Evolutionary conservation across 2,888 invertebrate species (phyloP), one percentile per base, ranked within the genome.

Genomic region (Abrostola tripartita): DNA sequence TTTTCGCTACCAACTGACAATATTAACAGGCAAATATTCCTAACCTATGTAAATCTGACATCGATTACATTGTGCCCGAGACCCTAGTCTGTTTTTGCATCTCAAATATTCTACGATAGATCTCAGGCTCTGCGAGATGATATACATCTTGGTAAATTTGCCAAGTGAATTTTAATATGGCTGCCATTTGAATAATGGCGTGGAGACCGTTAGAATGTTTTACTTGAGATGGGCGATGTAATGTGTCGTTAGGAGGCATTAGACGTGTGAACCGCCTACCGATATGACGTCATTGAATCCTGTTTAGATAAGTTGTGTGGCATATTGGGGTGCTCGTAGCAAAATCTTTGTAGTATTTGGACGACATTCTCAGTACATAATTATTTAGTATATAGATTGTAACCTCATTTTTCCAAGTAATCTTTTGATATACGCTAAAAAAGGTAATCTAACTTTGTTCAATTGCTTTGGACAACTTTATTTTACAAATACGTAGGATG

Each of bases 91-190:
- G 63, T 68, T 73, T 62, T 65, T 60, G 64, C 53, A 62, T 63
- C 49, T 40, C 44, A 61, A 55, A 71, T 71, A 66, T 68, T 66
- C 59, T 52, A 57, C 53, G 62, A 61, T 61, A 59, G 35, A 55
- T 40, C 38, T 56, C 59, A 59, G 53, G 12, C 24, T 11, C 64
- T 69, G 67, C 56, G 38, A 36, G 56, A 53, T 40, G 51, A 52
- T 57, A 68, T 67, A 70, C 64, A 75, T 75, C 65, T 66, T 37
- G 52, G 50, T 40, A 12, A 53, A 75, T 60, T 66, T 66, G 62
- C 63, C 52, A 35, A 37, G 40, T 60, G 63, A 71, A 78, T 78
- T 59, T 58, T 72, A 75, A 66, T 68, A 53, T 37, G 47, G 10
- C 41, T 47, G 2, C 37, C 7, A 63, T 67, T 63, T 68, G 60